phyloP scores from a whole-genome alignment of 1,140 invertebrate genomes.

The Teleogryllus occipitalis region DNA sequence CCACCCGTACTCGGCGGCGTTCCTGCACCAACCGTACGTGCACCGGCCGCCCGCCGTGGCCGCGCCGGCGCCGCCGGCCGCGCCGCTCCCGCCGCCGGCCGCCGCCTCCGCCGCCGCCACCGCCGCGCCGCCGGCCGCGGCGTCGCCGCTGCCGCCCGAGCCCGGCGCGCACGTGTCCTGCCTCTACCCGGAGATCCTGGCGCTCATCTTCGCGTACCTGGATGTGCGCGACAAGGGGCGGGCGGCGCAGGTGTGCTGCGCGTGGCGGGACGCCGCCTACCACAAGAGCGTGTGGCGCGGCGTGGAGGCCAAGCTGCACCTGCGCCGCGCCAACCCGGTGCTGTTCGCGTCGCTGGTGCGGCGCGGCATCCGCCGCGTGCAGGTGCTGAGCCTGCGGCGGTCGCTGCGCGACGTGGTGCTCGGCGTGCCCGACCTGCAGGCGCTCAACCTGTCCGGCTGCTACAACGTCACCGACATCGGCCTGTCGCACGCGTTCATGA shows the following conservation, averaged over 20 bases:
- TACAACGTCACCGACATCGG: conserved; percentile 82
- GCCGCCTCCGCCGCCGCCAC: not conserved
- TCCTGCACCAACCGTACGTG: conserved; percentile 14
- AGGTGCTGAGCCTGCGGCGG: conserved; percentile 76
- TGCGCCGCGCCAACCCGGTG: conserved; percentile 65
- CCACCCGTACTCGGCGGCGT: conserved; percentile 6
- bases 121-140: not conserved
- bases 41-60: not conserved
- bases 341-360: conserved; percentile 78
- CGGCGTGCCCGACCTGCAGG: conserved; percentile 76
- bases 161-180: conserved; percentile 72
- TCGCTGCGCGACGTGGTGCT: conserved; percentile 79
- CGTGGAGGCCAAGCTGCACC: conserved; percentile 81
- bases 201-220: conserved; percentile 83
- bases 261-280: conserved; percentile 83
- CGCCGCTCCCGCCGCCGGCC: conserved; percentile 75
- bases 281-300: conserved; percentile 83
- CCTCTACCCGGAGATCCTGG: conserved; percentile 85
- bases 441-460: conserved; percentile 80
- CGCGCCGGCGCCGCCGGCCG: conserved; percentile 29
- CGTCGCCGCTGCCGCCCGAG: conserved; percentile 24
- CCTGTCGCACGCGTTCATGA: conserved; percentile 69
- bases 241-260: conserved; percentile 80
- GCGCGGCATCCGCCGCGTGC: conserved; percentile 78
- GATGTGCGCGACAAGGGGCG: conserved; percentile 80